These are phyloP conservation scores for Andrena haemorrhoa DNA, from an alignment of 2,888 invertebrate genomes.

Conservation along the genomic window DNA sequence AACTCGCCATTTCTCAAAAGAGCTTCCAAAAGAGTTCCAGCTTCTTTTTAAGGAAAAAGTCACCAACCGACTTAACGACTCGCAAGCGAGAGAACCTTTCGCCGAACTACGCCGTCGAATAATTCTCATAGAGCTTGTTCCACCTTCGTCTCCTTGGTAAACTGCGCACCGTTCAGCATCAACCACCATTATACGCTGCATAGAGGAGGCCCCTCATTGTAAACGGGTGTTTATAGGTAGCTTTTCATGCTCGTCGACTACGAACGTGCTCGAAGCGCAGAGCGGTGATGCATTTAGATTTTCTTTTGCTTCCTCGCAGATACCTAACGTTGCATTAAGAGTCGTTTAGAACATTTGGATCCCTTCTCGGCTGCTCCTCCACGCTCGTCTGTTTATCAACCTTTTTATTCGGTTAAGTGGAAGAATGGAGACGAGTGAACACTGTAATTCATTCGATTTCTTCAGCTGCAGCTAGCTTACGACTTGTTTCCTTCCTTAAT, in stretches of 20 bases:
- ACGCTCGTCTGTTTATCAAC: neutral
- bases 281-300: slow-evolving; percentile 42
- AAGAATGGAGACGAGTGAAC: too few relatives aligned
- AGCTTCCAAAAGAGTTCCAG: too few relatives aligned
- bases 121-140: slow-evolving; percentile 29
- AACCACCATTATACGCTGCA: slow-evolving; percentile 33
- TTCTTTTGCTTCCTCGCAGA: slow-evolving; percentile 13
- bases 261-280: slow-evolving; percentile 44
- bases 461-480: too few relatives aligned
- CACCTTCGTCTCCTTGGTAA: slow-evolving; percentile 19
- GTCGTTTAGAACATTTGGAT: slow-evolving; percentile 19
- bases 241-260: slow-evolving; percentile 54
- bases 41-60: slow-evolving; percentile 53
- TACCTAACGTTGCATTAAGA: slow-evolving; percentile 37
- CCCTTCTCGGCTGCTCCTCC: neutral
- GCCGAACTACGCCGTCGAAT: slow-evolving; percentile 29
- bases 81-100: slow-evolving; percentile 36
- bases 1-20: neutral
- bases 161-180: slow-evolving; percentile 31
- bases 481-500: too few relatives aligned
- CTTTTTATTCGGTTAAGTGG: too few relatives aligned
- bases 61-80: slow-evolving; percentile 54
- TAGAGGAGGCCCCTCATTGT: slow-evolving; percentile 43
- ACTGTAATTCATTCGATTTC: too few relatives aligned
- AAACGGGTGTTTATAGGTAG: slow-evolving; percentile 50